Evolutionary conservation across 2,888 invertebrate genomes (phyloP).

Genomic region (Lasioglossum figueresi): DNA sequence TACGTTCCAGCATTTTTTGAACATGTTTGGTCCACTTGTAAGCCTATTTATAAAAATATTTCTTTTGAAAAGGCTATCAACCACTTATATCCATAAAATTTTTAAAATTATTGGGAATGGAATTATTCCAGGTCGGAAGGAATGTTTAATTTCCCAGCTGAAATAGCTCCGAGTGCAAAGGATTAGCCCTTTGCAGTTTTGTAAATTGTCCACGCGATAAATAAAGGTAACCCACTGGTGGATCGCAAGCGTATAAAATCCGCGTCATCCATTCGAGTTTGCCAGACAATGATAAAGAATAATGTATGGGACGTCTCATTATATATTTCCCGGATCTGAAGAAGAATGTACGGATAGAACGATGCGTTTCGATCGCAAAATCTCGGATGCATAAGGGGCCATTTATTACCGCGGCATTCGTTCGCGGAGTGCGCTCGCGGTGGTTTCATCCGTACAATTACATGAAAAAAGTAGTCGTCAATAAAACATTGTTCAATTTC

Average conservation of each 20-base stretch:
- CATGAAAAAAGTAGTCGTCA: neutral
- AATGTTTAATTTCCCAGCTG: no score
- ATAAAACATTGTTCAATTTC: neutral
- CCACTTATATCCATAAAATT: no score
- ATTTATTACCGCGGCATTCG: constrained; percentile 25
- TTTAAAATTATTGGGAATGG: no score
- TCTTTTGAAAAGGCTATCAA: no score
- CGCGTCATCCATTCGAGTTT: neutral
- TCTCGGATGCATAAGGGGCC: constrained; percentile 19
- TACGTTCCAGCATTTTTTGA: no score
- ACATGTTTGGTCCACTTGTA: no score
- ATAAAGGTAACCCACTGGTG: neutral
- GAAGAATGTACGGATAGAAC: neutral
- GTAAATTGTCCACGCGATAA: neutral
- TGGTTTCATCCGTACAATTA: constrained; percentile 9
- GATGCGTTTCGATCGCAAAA: constrained; percentile 21
- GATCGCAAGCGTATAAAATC: neutral
- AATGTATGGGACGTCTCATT: constrained; percentile 1
- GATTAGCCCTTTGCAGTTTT: neutral
- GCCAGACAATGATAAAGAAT: constrained; percentile 10
- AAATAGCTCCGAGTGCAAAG: no score
- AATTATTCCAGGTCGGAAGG: no score
- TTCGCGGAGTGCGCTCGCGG: neutral
- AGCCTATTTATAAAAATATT: no score
- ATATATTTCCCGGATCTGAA: neutral